Evolutionary conservation across 2,888 invertebrate genomes (phyloP).

Genomic region (Eupithecia pulchellata): DNA sequence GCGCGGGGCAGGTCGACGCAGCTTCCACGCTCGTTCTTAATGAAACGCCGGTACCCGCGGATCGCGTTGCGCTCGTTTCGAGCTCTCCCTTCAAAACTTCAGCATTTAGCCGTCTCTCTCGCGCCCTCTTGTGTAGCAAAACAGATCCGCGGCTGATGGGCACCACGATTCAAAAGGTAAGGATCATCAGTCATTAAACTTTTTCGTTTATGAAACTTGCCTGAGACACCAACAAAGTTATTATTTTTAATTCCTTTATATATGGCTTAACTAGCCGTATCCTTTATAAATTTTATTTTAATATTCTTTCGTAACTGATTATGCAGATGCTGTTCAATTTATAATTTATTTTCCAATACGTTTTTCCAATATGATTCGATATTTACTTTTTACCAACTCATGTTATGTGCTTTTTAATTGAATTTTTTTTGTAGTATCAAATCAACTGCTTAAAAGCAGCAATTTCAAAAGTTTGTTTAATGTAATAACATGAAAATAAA

Average conservation of each 20-base stretch:
- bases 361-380: not conserved
- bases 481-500: not conserved
- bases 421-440: not conserved
- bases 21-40: slow-evolving; percentile 81
- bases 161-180: slow-evolving; percentile 63
- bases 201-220: slow-evolving; percentile 35
- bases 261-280: not conserved
- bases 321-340: not conserved
- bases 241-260: not conserved
- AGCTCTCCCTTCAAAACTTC: slow-evolving; percentile 75
- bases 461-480: not conserved
- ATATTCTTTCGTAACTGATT: not conserved
- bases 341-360: not conserved
- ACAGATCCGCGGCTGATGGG: slow-evolving; percentile 63
- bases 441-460: not conserved
- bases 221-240: not conserved
- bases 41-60: slow-evolving; percentile 83
- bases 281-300: not conserved
- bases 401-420: not conserved
- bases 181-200: slow-evolving; percentile 34
- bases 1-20: slow-evolving; percentile 68
- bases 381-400: not conserved
- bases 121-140: slow-evolving; percentile 71
- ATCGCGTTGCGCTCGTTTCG: slow-evolving; percentile 76
- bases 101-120: slow-evolving; percentile 75